A percentile compares a stretch with the other conserved stretches of the same genome.
phyloP scores from a whole-genome alignment of 2,797 vertebrate genomes.

The Mallotus villosus region DNA sequence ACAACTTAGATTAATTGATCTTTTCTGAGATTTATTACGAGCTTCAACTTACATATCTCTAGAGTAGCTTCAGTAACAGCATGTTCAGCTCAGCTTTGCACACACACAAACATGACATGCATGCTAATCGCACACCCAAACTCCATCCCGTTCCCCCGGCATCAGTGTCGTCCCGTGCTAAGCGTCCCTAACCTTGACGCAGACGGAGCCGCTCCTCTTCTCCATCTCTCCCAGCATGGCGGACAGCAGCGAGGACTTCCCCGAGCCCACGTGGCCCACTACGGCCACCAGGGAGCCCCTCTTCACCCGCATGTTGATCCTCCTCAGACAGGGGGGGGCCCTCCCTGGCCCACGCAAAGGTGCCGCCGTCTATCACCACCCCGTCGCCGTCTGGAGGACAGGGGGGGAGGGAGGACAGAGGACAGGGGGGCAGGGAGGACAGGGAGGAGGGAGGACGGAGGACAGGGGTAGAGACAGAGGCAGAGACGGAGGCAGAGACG shows the following conservation, averaged over 20 bases:
- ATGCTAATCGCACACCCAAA: neutral
- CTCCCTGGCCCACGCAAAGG: slow-evolving; percentile 77
- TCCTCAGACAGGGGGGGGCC: slow-evolving; percentile 74
- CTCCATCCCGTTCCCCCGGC: neutral
- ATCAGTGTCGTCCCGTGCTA: no score
- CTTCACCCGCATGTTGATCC: slow-evolving; percentile 73
- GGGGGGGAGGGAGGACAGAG: neutral
- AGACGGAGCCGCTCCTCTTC: slow-evolving; percentile 60
- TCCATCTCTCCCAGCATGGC: slow-evolving; percentile 80
- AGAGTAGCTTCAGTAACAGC: no score
- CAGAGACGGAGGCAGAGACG: no score
- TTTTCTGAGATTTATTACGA: no score
- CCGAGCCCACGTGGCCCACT: slow-evolving; percentile 81
- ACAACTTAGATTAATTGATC: no score
- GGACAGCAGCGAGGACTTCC: slow-evolving; percentile 84
- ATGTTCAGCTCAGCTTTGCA: no score
- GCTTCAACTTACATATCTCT: no score
- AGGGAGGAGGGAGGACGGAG: no score
- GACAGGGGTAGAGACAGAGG: no score
- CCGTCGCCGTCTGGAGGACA: slow-evolving; percentile 42
- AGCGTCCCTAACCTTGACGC: slow-evolving; percentile 61
- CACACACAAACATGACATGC: no score
- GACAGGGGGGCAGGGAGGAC: neutral
- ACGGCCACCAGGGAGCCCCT: slow-evolving; percentile 77
- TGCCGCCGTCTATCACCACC: slow-evolving; percentile 70